Evolutionary conservation across 2,113 vertebrate species (phyloP).

Genomic region (Oxygymnocypris stewartii): DNA sequence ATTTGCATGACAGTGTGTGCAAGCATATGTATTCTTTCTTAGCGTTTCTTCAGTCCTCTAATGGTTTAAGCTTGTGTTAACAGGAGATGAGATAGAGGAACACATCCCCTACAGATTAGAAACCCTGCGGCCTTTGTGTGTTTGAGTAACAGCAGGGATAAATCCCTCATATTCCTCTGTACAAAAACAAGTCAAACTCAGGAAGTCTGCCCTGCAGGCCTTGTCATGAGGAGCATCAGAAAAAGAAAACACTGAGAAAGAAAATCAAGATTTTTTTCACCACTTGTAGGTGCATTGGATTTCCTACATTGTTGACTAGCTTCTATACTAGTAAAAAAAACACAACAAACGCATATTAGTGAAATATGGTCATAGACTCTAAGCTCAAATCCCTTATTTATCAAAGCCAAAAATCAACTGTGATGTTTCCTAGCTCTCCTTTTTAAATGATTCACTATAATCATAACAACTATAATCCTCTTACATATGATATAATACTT

Average conservation of each 20-base stretch:
- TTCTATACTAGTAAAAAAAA: not conserved
- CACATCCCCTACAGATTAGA: constrained; percentile 13
- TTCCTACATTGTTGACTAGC: not conserved
- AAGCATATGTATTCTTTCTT: not conserved
- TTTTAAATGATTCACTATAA: constrained; percentile 1
- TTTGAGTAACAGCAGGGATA: constrained; percentile 34
- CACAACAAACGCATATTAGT: no score
- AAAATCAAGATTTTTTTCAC: constrained; percentile 12
- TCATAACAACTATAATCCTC: constrained; percentile 15
- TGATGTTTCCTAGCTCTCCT: not conserved
- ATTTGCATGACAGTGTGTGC: not conserved
- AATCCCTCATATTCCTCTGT: constrained; percentile 44
- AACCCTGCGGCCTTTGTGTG: constrained; percentile 37
- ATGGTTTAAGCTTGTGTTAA: constrained; percentile 15
- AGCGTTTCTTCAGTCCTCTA: not conserved
- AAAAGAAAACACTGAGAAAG: constrained; percentile 16
- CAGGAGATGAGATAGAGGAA: constrained; percentile 24
- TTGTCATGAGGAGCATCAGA: constrained; percentile 37
- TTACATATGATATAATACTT: not conserved
- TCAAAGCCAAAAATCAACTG: not conserved
- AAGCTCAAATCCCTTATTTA: not conserved
- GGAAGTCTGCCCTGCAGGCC: constrained; percentile 45
- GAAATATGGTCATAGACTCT: not conserved
- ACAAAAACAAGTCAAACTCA: constrained; percentile 46
- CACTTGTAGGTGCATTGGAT: constrained; percentile 1